Percentiles rank a stretch among this genome's conserved stretches.
Conservation (phyloP, 2,888 invertebrate species). For the Idaea biselata region DNA sequence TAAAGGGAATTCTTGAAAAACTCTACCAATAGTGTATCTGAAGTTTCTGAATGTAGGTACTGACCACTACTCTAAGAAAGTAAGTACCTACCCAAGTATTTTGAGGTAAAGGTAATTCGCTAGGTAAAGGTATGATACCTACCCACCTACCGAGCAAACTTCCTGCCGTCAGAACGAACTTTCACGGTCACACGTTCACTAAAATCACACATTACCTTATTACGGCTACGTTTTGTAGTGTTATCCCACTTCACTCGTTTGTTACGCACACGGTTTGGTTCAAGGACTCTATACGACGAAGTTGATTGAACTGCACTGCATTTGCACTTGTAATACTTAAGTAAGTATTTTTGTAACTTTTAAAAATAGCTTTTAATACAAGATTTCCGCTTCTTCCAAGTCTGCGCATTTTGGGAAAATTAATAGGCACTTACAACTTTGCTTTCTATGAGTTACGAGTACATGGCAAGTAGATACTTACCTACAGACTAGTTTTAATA, state of each 20-base stretch:
- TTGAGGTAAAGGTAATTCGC: slow-evolving; percentile 3
- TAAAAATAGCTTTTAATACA: not conserved
- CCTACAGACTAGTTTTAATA: not conserved
- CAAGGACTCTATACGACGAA: not conserved
- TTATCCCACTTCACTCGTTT: slow-evolving; percentile 15
- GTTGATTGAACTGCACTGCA: not conserved
- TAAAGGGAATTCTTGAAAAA: not conserved
- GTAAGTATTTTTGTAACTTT: not conserved
- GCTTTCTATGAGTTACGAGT: too few relatives aligned
- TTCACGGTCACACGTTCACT: slow-evolving; percentile 16
- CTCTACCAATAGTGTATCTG: too few relatives aligned
- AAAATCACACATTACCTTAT: slow-evolving; percentile 3
- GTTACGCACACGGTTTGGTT: slow-evolving; percentile 6
- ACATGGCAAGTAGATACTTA: too few relatives aligned
- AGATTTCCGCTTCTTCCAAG: not conserved
- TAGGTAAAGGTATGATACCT: not conserved
- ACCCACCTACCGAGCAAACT: slow-evolving; percentile 3
- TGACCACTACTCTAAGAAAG: not conserved
- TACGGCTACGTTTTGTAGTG: not conserved
- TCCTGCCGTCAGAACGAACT: slow-evolving; percentile 13
- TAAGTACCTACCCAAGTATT: too few relatives aligned
- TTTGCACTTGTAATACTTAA: slow-evolving; percentile 11
- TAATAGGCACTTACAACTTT: too few relatives aligned
- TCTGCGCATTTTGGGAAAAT: too few relatives aligned
- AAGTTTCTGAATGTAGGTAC: not conserved